These are phyloP conservation scores for Hemitrygon akajei DNA, from an alignment of 2,797 vertebrate species.

Conservation along the genomic window DNA sequence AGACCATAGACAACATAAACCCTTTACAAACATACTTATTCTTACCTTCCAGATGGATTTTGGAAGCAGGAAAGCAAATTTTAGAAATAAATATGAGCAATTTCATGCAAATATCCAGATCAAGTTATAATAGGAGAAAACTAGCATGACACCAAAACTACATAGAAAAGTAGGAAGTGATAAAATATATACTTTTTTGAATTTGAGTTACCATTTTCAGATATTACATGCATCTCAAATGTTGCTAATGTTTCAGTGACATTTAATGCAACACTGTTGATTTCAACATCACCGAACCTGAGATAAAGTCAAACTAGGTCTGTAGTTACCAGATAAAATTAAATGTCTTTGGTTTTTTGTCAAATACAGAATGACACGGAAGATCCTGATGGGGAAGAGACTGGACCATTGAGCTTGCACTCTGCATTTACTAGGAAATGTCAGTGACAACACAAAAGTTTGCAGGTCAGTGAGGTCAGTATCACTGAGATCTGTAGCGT, in stretches of 20 bases:
- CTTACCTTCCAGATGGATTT: not conserved
- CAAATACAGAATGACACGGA: no score
- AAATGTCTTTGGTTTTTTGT: not conserved
- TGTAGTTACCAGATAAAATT: not conserved
- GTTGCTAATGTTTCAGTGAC: not conserved
- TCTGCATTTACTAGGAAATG: not conserved
- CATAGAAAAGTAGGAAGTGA: not conserved
- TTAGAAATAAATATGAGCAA: not conserved
- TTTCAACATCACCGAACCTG: not conserved
- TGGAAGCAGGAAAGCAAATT: not conserved
- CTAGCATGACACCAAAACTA: no score
- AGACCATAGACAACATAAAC: not conserved
- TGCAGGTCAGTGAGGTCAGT: no score
- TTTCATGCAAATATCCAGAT: not conserved
- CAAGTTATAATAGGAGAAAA: not conserved
- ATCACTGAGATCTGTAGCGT: no score
- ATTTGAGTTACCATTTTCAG: not conserved
- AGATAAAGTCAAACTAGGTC: not conserved
- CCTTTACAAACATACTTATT: not conserved
- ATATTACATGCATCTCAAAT: not conserved
- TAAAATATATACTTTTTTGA: not conserved
- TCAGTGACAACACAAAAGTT: no score
- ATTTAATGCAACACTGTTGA: not conserved
- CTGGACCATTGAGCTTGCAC: not conserved
- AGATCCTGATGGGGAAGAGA: no score